These are phyloP conservation scores for Argopecten irradians DNA, from an alignment of 1,140 invertebrate genomes.

Conservation along the genomic window DNA sequence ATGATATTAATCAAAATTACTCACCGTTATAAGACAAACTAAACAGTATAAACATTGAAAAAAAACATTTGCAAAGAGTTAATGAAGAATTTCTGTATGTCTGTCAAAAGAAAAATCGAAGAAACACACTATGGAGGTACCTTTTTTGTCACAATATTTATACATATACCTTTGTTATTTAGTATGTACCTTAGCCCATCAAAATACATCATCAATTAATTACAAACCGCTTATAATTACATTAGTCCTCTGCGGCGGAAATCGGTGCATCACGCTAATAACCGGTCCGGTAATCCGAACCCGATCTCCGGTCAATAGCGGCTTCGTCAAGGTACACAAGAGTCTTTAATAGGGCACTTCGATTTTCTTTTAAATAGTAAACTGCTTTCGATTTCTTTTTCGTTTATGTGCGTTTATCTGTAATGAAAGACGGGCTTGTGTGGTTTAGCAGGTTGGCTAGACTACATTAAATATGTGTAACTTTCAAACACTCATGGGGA, in stretches of 20 bases:
- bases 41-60: too few relatives aligned
- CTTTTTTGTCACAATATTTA: too few relatives aligned
- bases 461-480: not conserved
- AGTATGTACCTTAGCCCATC: not conserved
- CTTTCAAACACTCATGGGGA: constrained; percentile 1
- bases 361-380: constrained; percentile 23
- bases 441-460: constrained; percentile 14
- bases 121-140: too few relatives aligned
- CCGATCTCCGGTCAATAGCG: not conserved
- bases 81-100: too few relatives aligned
- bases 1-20: too few relatives aligned
- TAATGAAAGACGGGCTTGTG: not conserved
- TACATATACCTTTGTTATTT: too few relatives aligned
- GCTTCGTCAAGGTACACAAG: not conserved
- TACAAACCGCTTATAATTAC: not conserved
- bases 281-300: not conserved
- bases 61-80: too few relatives aligned
- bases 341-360: not conserved
- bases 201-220: not conserved
- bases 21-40: too few relatives aligned
- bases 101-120: too few relatives aligned
- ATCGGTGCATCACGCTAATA: not conserved
- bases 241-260: not conserved
- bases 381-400: constrained; percentile 3
- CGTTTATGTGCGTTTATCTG: constrained; percentile 16